Percentiles rank a stretch among this genome's conserved stretches.
phyloP scores from a whole-genome alignment of 2,113 vertebrate genomes.

The Limanda limanda region DNA sequence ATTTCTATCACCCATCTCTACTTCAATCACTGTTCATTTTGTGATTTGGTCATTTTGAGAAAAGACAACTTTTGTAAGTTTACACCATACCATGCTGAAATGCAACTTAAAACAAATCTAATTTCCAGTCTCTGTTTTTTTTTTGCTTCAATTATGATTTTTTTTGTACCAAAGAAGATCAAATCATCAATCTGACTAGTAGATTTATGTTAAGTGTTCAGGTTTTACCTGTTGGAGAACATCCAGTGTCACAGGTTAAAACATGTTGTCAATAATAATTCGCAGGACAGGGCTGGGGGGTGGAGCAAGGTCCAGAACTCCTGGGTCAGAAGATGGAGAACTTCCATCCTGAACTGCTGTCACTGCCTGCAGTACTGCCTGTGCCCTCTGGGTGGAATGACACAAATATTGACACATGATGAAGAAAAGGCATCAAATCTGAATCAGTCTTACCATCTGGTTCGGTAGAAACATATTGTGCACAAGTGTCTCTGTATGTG shows the following conservation, averaged over 20 bases:
- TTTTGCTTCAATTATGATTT: neutral
- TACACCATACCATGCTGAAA: too few relatives aligned
- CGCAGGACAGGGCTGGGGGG: slow-evolving; percentile 96
- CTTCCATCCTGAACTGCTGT: slow-evolving; percentile 95
- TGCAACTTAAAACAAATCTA: too few relatives aligned
- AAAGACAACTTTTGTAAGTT: too few relatives aligned
- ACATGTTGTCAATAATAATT: slow-evolving; percentile 99
- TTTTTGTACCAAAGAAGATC: neutral
- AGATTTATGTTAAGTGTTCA: neutral
- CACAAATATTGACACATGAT: neutral
- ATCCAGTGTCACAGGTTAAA: slow-evolving; percentile 97
- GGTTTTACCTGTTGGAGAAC: slow-evolving; percentile 96
- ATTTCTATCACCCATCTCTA: neutral
- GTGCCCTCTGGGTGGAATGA: slow-evolving; percentile 86
- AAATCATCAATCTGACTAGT: neutral
- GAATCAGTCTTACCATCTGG: neutral
- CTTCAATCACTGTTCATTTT: too few relatives aligned
- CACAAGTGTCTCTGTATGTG: neutral
- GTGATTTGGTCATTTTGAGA: too few relatives aligned
- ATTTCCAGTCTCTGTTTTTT: too few relatives aligned
- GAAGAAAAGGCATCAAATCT: neutral
- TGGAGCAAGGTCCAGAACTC: slow-evolving; percentile 91
- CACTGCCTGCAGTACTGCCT: slow-evolving; percentile 96
- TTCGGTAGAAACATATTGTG: neutral
- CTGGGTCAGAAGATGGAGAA: slow-evolving; percentile 90